A percentile compares a stretch with the other conserved stretches of the same genome.
These are phyloP conservation scores for Sebastes itinus DNA, from an alignment of 2,797 vertebrate species.

Conservation along the genomic window DNA sequence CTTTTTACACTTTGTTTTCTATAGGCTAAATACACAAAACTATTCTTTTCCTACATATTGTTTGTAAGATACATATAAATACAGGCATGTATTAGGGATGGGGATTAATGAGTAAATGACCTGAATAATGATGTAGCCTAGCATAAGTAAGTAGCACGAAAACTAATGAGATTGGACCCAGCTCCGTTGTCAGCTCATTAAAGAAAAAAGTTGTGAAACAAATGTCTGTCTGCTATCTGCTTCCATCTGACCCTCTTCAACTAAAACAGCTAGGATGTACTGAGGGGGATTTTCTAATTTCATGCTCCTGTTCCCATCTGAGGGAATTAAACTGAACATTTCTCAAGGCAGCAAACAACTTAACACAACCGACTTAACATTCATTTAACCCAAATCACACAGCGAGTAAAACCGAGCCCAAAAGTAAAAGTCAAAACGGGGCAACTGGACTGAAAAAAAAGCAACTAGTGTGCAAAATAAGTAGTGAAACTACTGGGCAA, in stretches of 20 bases:
- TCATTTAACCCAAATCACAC: constrained; percentile 30
- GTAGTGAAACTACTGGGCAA: constrained; percentile 36
- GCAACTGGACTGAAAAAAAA: constrained; percentile 15
- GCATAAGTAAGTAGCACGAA: neutral
- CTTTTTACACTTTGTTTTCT: neutral
- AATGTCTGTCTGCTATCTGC: constrained; percentile 1
- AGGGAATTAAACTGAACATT: constrained; percentile 37
- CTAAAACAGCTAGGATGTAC: constrained; percentile 7
- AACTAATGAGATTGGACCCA: neutral
- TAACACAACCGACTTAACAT: constrained; percentile 29
- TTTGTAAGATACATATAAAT: neutral
- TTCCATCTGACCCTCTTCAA: constrained; percentile 27
- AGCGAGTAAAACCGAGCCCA: constrained; percentile 11
- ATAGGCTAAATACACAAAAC: neutral
- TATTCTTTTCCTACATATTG: neutral
- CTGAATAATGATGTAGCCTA: neutral
- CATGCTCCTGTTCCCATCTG: constrained; percentile 46
- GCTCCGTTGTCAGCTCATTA: neutral
- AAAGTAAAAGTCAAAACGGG: constrained; percentile 13
- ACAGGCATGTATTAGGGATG: neutral
- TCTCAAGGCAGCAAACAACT: constrained; percentile 48
- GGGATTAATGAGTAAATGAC: neutral
- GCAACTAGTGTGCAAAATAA: constrained; percentile 54
- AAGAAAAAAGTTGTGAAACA: constrained; percentile 12
- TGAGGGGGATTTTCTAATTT: constrained; percentile 56